Percentiles rank a stretch among this genome's conserved stretches.
These are phyloP conservation scores for Podarcis muralis DNA, from an alignment of 2,113 vertebrate species.

Conservation along the genomic window DNA sequence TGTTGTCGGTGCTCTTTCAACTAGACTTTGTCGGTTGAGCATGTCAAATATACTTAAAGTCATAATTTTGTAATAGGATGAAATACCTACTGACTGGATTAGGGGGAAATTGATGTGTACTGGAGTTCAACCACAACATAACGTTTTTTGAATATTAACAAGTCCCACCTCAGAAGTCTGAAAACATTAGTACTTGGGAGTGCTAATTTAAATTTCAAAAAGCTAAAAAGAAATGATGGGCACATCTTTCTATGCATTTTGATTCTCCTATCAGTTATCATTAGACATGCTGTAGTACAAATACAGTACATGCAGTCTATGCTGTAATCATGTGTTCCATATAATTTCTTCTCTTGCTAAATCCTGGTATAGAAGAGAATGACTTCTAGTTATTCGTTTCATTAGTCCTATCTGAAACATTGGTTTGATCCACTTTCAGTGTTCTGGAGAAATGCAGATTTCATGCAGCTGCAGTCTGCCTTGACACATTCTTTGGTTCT, in stretches of 20 bases:
- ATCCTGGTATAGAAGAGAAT: slow-evolving; percentile 36
- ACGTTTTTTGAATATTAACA: not conserved
- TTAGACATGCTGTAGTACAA: not conserved
- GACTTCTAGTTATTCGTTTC: slow-evolving; percentile 2
- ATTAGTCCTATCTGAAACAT: slow-evolving; percentile 46
- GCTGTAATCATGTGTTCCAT: not conserved
- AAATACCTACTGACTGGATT: not conserved
- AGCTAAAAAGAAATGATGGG: not conserved
- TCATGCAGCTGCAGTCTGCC: slow-evolving; percentile 76
- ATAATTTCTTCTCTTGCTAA: slow-evolving; percentile 22
- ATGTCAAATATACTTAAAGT: not conserved
- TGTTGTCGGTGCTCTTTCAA: not conserved
- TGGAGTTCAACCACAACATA: not conserved
- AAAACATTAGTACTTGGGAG: slow-evolving; percentile 28
- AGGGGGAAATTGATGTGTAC: not conserved
- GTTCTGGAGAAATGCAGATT: slow-evolving; percentile 9
- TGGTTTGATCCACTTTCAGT: slow-evolving; percentile 68
- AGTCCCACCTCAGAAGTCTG: slow-evolving; percentile 31
- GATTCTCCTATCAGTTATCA: slow-evolving; percentile 21
- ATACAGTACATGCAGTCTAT: slow-evolving; percentile 6
- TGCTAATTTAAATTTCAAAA: not conserved
- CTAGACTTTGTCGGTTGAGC: not conserved
- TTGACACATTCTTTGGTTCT: slow-evolving; percentile 86
- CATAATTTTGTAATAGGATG: not conserved
- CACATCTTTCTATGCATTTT: slow-evolving; percentile 9